These are phyloP conservation scores for Trachurus trachurus DNA, from an alignment of 2,797 vertebrate genomes.

Conservation along the genomic window DNA sequence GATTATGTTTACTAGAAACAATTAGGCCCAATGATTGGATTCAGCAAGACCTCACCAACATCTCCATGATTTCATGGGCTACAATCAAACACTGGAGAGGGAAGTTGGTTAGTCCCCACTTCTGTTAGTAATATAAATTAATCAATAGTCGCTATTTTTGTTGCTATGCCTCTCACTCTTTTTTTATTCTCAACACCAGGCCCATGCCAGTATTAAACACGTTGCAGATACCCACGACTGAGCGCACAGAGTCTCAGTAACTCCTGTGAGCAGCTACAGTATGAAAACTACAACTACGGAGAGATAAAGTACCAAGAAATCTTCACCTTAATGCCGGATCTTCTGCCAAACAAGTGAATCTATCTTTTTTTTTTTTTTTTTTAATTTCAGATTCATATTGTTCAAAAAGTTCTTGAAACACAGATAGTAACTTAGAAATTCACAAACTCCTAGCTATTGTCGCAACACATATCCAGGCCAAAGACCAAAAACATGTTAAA, in stretches of 20 bases:
- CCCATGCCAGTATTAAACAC: constrained; percentile 29
- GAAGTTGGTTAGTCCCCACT: constrained; percentile 20
- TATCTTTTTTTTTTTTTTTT: constrained; percentile 41
- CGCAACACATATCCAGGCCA: constrained; percentile 69
- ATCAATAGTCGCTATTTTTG: constrained; percentile 32
- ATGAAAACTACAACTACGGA: constrained; percentile 60
- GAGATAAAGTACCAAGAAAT: constrained; percentile 63
- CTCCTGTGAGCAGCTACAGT: constrained; percentile 39
- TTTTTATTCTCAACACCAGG: constrained; percentile 34
- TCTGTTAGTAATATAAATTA: constrained; percentile 33
- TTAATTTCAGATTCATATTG: constrained; percentile 63
- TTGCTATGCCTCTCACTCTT: constrained; percentile 24
- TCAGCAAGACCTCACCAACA: constrained; percentile 24
- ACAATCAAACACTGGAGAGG: constrained; percentile 42
- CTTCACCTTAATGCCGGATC: constrained; percentile 50
- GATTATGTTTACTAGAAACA: constrained; percentile 31
- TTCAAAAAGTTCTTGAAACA: constrained; percentile 71
- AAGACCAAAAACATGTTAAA: constrained; percentile 71
- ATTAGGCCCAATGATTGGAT: constrained; percentile 12
- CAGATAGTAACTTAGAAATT: constrained; percentile 73
- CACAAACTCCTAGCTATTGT: constrained; percentile 68
- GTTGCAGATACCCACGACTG: constrained; percentile 27
- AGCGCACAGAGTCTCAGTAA: constrained; percentile 41
- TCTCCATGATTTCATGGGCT: constrained; percentile 31
- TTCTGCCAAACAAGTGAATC: constrained; percentile 50